phyloP scores from a whole-genome alignment of 2,888 invertebrate genomes.

The Smittia sp. region DNA sequence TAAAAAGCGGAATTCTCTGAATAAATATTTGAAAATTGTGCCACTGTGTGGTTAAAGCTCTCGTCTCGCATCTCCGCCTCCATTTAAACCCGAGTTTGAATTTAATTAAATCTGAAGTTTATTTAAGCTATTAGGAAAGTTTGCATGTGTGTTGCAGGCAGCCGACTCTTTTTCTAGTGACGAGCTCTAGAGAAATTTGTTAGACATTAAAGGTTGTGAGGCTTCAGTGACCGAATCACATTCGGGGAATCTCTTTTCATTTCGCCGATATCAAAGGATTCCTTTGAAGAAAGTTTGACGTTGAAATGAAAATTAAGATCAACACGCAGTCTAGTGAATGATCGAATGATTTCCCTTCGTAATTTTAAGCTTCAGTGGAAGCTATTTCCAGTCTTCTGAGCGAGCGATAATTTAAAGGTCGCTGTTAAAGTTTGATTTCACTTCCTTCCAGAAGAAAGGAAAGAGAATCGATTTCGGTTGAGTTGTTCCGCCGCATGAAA shows the following conservation, averaged over 20 bases:
- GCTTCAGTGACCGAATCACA: too few species aligned
- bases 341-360: background rate
- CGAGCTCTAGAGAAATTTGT: too few species aligned
- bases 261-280: too few species aligned
- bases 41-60: slow-evolving; percentile 14
- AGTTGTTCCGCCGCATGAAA: background rate
- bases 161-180: background rate
- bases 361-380: background rate
- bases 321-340: background rate
- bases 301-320: background rate
- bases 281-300: background rate
- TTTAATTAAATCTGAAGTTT: slow-evolving; percentile 20
- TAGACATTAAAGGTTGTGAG: too few species aligned
- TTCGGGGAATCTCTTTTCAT: too few species aligned
- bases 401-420: too few species aligned
- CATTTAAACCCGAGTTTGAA: background rate
- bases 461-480: background rate
- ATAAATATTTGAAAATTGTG: slow-evolving; percentile 15
- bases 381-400: too few species aligned
- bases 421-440: too few species aligned
- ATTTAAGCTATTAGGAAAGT: slow-evolving; percentile 21
- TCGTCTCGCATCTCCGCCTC: background rate
- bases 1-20: background rate
- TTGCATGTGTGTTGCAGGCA: background rate
- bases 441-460: too few species aligned